Conservation (phyloP, 2,113 vertebrate genomes). For the Spheniscus mendiculus region DNA sequence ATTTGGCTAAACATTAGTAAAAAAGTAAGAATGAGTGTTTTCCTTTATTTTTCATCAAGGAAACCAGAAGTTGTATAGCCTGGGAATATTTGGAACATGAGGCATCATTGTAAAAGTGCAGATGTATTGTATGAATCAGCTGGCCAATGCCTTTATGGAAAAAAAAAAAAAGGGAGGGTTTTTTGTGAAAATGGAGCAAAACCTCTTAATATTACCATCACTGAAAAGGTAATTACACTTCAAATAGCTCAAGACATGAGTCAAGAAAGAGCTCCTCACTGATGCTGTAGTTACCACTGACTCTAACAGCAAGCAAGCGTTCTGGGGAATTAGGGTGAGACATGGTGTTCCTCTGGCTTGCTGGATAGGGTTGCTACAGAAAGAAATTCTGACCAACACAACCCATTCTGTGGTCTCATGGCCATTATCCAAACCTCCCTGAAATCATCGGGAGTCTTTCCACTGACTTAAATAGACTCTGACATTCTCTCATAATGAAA, state of each 20-base stretch:
- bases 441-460: not conserved
- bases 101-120: not conserved
- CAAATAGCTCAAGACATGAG: not conserved
- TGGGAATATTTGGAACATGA: not conserved
- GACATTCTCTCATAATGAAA: not conserved
- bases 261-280: not conserved
- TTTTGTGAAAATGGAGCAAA: not conserved
- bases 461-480: not conserved
- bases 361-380: not conserved
- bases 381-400: not conserved
- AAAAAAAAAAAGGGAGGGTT: accelerated
- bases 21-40: not conserved
- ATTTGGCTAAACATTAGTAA: not conserved
- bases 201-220: not conserved
- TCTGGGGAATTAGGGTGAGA: not conserved
- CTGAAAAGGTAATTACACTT: not conserved
- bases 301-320: not conserved
- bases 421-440: not conserved
- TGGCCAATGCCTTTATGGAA: not conserved
- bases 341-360: not conserved
- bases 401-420: accelerated
- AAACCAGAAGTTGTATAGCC: not conserved
- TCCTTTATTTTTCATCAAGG: not conserved
- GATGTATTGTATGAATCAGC: not conserved
- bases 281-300: not conserved